phyloP scores from a whole-genome alignment of 2,113 vertebrate genomes.

The Carettochelys insculpta region DNA sequence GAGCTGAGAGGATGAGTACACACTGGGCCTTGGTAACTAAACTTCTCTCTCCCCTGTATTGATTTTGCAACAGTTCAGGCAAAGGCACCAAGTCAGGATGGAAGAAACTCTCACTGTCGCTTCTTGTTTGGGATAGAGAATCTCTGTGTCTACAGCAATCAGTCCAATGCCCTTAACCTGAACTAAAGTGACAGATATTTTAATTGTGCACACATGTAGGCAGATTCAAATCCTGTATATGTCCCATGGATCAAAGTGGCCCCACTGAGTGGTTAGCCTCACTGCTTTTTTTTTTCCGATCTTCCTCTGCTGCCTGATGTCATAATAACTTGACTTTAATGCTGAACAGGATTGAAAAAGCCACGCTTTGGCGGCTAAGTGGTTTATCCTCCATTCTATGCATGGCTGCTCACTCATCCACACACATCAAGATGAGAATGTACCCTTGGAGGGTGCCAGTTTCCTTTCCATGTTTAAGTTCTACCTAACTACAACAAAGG shows the following conservation, averaged over 20 bases:
- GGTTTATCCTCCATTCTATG: background rate
- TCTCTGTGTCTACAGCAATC: background rate
- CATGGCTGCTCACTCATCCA: slow-evolving; percentile 29
- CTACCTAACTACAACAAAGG: slow-evolving; percentile 16
- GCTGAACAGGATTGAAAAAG: slow-evolving; percentile 1
- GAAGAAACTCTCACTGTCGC: background rate
- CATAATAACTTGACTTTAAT: slow-evolving; percentile 13
- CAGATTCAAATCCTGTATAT: background rate
- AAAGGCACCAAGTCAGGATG: background rate
- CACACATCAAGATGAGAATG: background rate
- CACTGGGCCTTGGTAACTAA: background rate
- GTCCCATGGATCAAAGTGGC: background rate
- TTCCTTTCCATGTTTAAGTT: slow-evolving; percentile 27
- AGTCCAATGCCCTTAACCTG: background rate
- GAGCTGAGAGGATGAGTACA: background rate
- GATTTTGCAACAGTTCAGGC: background rate
- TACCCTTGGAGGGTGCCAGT: background rate
- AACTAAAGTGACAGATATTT: background rate
- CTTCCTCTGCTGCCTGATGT: slow-evolving; percentile 4
- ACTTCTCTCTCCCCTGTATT: background rate
- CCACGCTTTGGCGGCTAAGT: slow-evolving; percentile 11
- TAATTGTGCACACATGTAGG: background rate
- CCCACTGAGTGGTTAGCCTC: background rate
- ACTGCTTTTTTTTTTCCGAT: background rate
- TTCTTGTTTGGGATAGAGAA: background rate